phyloP scores from a whole-genome alignment of 2,797 vertebrate species.

The Thalassophryne amazonica region DNA sequence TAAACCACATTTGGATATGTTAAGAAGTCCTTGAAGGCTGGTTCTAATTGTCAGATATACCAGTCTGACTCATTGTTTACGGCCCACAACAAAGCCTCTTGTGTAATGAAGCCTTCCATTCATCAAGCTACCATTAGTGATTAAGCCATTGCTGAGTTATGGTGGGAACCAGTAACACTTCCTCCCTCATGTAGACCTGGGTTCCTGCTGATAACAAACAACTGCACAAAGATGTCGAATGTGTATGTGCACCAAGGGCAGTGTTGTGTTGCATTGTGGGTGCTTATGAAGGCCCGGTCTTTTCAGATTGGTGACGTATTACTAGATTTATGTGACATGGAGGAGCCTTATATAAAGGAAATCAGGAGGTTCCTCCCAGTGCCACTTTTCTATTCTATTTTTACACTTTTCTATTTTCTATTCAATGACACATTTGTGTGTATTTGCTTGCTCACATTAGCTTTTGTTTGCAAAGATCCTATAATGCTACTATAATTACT shows the following conservation, averaged over 20 bases:
- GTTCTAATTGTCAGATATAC: conserved; percentile 56
- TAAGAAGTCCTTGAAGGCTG: conserved; percentile 51
- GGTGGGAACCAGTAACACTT: conserved; percentile 70
- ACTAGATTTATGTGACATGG: conserved; percentile 54
- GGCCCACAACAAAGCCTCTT: conserved; percentile 38
- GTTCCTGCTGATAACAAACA: conserved; percentile 73
- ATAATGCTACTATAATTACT: no score
- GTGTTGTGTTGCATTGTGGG: conserved; percentile 6
- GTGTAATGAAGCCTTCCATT: conserved; percentile 48
- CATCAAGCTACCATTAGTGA: conserved; percentile 54
- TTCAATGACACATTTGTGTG: conserved; percentile 16
- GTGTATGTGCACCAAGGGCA: conserved; percentile 37
- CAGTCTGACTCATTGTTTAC: conserved; percentile 59
- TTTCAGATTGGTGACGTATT: conserved; percentile 40
- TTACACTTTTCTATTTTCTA: conserved; percentile 34
- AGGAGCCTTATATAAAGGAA: conserved; percentile 60
- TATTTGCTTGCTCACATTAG: neutral
- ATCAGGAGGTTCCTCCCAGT: conserved; percentile 30
- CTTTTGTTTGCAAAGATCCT: no score
- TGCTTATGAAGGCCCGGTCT: conserved; percentile 26
- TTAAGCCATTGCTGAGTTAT: conserved; percentile 63
- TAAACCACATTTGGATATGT: conserved; percentile 29
- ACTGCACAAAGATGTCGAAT: conserved; percentile 37
- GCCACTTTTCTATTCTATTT: no score
- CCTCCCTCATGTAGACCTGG: conserved; percentile 54